Base-by-base conservation (phyloP, 2,797 vertebrate genomes). In the Cossypha polioptera region DNA sequence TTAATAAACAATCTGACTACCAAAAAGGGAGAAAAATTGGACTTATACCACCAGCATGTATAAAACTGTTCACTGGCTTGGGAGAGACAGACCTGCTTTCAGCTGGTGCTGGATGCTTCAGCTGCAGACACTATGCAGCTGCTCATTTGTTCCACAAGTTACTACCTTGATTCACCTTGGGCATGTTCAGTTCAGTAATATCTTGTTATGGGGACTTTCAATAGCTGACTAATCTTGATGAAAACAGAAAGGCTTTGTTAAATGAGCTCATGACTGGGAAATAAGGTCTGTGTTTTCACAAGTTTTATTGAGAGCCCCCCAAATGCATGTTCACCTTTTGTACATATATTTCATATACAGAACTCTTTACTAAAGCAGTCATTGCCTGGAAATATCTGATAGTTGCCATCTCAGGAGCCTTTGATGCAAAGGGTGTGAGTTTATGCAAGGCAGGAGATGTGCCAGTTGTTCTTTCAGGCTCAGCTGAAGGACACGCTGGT, bases 1-100 rank as follows among this genome's bases (percentile, higher is more conserved):
- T 95, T 87, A 92, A 83, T 78, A 42, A 91, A 87, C 69, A 65
- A 68, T 59, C 68, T 80, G 65, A 66, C 84, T 92, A 69, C 65
- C 67, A 91, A 91, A 96, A 89, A 68, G 53, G 45, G 85, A 92
- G 35, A 67, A 57, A 80, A 87, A 38, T 6, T 92, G 13, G 72
- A 80, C 68, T 85, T 77, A 7, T 0, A 92, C 48, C 53, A 82
- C 1, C 2, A 79, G 57, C 28, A 15, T 19, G 48, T 67, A 18
- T 51, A 47, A 79, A 92, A 45, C 10, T 79, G 67, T 40, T 93
- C 8, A 10, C 11, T 76, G 40, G 55, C 18, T 76, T 79, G 55
- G 45, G 43, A 81, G 33, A 57, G 16, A 35, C 35, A 86, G 62
- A 85, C 25, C n/a, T 82, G 62, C 47, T 89, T 91, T 69, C 71